A percentile compares a stretch with the other conserved stretches of the same genome.
Evolutionary conservation across 2,113 vertebrate species (phyloP).

Genomic region (Nerophis lumbriciformis): DNA sequence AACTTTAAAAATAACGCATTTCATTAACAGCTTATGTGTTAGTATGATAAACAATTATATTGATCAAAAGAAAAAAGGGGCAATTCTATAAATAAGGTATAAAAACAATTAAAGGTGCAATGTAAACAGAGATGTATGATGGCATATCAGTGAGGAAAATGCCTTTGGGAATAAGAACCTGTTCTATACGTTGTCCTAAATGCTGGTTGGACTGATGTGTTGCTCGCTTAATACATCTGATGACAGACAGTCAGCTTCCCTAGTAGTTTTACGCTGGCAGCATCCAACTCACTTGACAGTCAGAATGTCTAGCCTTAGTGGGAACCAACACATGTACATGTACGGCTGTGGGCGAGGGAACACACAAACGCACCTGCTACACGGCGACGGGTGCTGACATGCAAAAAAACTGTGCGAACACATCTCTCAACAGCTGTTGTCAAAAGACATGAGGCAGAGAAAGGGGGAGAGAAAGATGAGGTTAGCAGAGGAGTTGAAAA

Average conservation of each 20-base stretch:
- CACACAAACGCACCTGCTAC: constrained; percentile 52
- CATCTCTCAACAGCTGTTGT: constrained; percentile 51
- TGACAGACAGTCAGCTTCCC: constrained; percentile 46
- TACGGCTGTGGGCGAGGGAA: constrained; percentile 15
- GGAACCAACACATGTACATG: constrained; percentile 37
- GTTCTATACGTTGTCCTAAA: constrained; percentile 6
- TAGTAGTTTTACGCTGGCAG: constrained; percentile 10
- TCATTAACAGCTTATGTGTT: constrained; percentile 54
- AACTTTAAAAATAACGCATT: constrained; percentile 8
- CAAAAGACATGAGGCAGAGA: constrained; percentile 2
- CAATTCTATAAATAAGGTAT: not conserved
- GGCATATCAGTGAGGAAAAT: constrained; percentile 8
- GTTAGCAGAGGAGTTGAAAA: not conserved
- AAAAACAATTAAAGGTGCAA: not conserved
- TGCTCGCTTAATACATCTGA: constrained; percentile 43
- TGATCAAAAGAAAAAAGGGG: not conserved
- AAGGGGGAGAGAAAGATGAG: constrained; percentile 3
- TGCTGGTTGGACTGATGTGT: not conserved
- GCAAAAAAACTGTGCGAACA: constrained; percentile 39
- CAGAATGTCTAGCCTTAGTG: constrained; percentile 42
- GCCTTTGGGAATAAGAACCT: constrained; percentile 13
- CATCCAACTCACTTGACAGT: constrained; percentile 16
- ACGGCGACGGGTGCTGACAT: constrained; percentile 44
- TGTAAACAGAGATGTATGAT: constrained; percentile 1
- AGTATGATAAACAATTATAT: constrained; percentile 7